Percentiles rank a stretch among this genome's conserved stretches.
These are phyloP conservation scores for Scomberomorus guttatus DNA, from an alignment of 2,797 vertebrate species.

Conservation along the genomic window DNA sequence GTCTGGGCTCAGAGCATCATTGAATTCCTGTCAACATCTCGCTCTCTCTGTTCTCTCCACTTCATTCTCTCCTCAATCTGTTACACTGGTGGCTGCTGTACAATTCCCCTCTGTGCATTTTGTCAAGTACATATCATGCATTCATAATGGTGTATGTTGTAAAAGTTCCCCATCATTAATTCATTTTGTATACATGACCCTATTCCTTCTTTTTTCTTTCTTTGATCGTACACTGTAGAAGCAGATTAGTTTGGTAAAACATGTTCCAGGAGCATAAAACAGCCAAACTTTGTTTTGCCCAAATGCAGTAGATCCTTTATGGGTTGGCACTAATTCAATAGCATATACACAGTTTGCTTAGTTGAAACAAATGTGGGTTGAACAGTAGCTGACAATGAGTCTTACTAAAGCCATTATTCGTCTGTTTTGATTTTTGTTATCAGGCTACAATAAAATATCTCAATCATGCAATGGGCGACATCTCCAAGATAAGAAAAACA, in stretches of 20 bases:
- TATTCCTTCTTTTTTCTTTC: background rate
- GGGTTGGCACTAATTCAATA: background rate
- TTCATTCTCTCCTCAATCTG: conserved; percentile 36
- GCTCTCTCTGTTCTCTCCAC: conserved; percentile 33
- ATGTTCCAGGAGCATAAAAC: too few relatives aligned
- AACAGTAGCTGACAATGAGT: too few relatives aligned
- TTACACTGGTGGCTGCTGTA: conserved; percentile 13
- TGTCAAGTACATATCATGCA: background rate
- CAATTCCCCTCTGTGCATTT: conserved; percentile 12
- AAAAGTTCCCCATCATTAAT: background rate
- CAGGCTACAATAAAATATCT: too few relatives aligned
- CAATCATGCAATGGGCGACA: too few relatives aligned
- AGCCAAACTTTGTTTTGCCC: background rate
- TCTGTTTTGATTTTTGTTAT: too few relatives aligned
- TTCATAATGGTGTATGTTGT: background rate
- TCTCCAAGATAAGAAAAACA: too few relatives aligned
- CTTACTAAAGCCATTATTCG: too few relatives aligned
- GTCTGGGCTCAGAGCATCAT: conserved; percentile 38
- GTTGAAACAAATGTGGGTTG: background rate
- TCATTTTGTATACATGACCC: background rate
- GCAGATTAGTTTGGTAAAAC: background rate
- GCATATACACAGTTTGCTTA: background rate
- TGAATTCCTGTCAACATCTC: conserved; percentile 45
- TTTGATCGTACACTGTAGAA: background rate
- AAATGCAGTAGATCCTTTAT: background rate